phyloP scores from a whole-genome alignment of 2,113 vertebrate genomes.

The Forbesichthys papilliferus region DNA sequence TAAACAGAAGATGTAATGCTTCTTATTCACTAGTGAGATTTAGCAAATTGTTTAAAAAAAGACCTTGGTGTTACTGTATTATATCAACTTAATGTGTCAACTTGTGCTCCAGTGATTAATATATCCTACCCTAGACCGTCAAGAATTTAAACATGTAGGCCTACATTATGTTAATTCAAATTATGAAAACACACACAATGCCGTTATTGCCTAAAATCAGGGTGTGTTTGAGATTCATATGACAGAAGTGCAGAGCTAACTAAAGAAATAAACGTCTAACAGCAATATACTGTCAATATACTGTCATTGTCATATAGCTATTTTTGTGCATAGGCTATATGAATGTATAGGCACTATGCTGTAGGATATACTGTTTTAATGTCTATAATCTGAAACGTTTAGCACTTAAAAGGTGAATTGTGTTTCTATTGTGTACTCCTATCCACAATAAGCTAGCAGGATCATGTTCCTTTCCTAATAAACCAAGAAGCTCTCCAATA shows the following conservation, averaged over 20 bases:
- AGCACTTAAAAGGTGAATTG: slow-evolving; percentile 75
- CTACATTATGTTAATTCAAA: slow-evolving; percentile 30
- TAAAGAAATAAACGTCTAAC: slow-evolving; percentile 48
- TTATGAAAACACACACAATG: slow-evolving; percentile 23
- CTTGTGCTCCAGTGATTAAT: slow-evolving; percentile 49
- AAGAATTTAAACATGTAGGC: slow-evolving; percentile 45
- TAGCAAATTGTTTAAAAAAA: slow-evolving; percentile 43
- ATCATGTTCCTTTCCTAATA: slow-evolving; percentile 73
- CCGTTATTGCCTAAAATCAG: slow-evolving; percentile 28
- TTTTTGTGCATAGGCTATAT: slow-evolving; percentile 63
- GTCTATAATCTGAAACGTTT: slow-evolving; percentile 73
- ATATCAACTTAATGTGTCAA: slow-evolving; percentile 52
- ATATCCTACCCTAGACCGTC: slow-evolving; percentile 44
- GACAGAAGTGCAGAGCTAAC: slow-evolving; percentile 21
- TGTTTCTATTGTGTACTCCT: slow-evolving; percentile 76
- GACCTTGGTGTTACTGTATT: slow-evolving; percentile 55
- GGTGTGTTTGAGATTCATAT: slow-evolving; percentile 6
- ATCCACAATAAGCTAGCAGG: slow-evolving; percentile 74
- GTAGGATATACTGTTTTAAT: slow-evolving; percentile 57
- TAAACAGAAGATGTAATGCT: slow-evolving; percentile 31
- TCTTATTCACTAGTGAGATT: slow-evolving; percentile 28
- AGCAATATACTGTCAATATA: slow-evolving; percentile 72
- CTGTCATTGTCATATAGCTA: slow-evolving; percentile 33
- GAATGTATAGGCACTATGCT: slow-evolving; percentile 75
- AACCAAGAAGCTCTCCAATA: slow-evolving; percentile 65